Conservation (phyloP, 2,888 invertebrate species). For the Drosophila cognata region DNA sequence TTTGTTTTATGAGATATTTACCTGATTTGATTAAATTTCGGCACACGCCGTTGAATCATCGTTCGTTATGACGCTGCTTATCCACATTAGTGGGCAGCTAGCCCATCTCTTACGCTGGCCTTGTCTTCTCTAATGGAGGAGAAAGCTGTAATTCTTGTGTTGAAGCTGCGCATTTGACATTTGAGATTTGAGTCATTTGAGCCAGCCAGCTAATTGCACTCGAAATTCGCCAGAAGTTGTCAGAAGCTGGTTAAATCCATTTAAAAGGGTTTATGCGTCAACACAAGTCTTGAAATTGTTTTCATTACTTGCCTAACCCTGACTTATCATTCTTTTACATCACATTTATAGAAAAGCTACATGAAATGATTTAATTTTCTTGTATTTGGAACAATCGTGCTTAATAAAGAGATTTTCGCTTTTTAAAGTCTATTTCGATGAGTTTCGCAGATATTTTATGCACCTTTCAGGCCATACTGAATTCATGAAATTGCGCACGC, state of each 20-base stretch:
- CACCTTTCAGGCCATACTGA: background rate
- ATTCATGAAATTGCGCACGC: conserved; percentile 18
- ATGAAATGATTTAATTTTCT: background rate
- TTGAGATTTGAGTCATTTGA: conserved; percentile 2
- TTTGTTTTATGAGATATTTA: conserved; percentile 83
- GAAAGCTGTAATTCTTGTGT: background rate
- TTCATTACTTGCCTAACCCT: background rate
- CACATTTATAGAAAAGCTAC: background rate
- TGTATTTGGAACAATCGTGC: background rate
- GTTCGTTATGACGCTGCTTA: conserved; percentile 27
- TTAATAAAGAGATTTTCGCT: background rate
- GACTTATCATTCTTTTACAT: background rate
- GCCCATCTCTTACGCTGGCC: background rate
- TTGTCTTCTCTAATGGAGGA: background rate
- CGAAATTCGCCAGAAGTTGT: conserved; percentile 6
- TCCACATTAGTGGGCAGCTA: conserved; percentile 30
- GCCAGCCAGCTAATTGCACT: conserved; percentile 32
- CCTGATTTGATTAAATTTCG: conserved; percentile 84
- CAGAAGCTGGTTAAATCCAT: background rate
- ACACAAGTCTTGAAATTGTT: background rate
- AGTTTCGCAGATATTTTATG: background rate
- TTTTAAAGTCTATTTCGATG: background rate
- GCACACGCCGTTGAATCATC: conserved; percentile 39
- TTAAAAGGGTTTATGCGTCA: conserved; percentile 1
- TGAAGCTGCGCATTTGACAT: background rate